Base-by-base conservation (phyloP, 2,113 vertebrate species). In the Lethenteron camtschaticum region DNA sequence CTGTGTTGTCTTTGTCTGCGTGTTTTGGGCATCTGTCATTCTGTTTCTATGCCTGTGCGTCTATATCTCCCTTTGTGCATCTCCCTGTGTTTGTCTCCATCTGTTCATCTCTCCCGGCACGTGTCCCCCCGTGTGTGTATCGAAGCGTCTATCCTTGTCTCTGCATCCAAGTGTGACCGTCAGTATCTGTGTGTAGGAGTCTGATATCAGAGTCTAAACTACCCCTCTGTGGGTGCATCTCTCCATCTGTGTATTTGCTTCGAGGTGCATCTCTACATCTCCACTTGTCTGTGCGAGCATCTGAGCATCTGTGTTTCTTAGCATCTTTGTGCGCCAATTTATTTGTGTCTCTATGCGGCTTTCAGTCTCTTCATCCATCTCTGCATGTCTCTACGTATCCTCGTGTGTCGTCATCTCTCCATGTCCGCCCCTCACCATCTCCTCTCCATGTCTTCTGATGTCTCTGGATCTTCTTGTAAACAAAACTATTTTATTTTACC, bases 321-420 rank as follows among this genome's bases (percentile, higher is more conserved):
- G 63, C 69, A 68, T 56, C 9, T 68, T 2, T 69, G 20, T 69
- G 60, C 57, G 71, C 69, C 16, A 2, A 24, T 70, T 56, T 71
- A 5, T 60, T 56, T 70, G 70, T 6, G 55, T 70, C 13, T 70
- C 13, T 70, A n/a, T 60, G 57, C 60, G 70, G 57, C 58, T 71
- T 24, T 71, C 8, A 2, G 70, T 68, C 58, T 9, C 58, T 71
- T 12, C 56, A 66, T 71, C 20, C 3, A 10, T 66, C 12, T 71
- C 13, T 71, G 10, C 56, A n/a, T 5, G 16, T 66, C 12, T 71
- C 13, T 71, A 55, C 56, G 57, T 71, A n/a, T 60, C 55, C 11
- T 24, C 55, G 70, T 66, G 57, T 66, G 57, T 66, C 10, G 16
- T 13, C 56, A 9, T 66, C 8, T 68, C 12, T 71, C n/a, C 56